Percentiles rank a stretch among this genome's conserved stretches.
Evolutionary conservation across 2,113 vertebrate genomes (phyloP).

Genomic region (Romanogobio albipinnatus): DNA sequence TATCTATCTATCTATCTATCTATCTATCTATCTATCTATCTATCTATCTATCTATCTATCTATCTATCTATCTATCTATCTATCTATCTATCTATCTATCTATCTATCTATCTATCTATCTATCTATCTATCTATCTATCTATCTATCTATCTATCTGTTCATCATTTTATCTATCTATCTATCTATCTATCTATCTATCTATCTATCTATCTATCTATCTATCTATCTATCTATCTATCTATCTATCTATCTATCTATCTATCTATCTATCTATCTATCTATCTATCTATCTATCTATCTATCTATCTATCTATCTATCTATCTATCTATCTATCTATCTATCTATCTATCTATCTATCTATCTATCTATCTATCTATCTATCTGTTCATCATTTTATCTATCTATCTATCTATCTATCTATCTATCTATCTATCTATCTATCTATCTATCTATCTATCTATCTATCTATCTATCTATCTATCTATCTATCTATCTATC

Average conservation of each 20-base stretch:
- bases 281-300: no score
- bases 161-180: conserved; percentile 10
- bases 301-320: no score
- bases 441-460: conserved; percentile 2
- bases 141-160: neutral
- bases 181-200: conserved; percentile 2
- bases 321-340: no score
- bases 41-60: no score
- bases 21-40: no score
- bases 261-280: no score
- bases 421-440: conserved; percentile 7
- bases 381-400: neutral
- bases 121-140: neutral
- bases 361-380: neutral
- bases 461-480: conserved; percentile 11
- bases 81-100: no score
- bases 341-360: no score
- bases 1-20: no score
- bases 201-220: conserved; percentile 11
- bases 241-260: neutral
- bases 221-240: neutral
- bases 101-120: neutral
- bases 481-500: neutral
- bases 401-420: neutral
- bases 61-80: no score